A percentile compares a stretch with the other conserved stretches of the same genome.
Conservation (phyloP, 2,888 invertebrate species). For the Dascillus cervinus region DNA sequence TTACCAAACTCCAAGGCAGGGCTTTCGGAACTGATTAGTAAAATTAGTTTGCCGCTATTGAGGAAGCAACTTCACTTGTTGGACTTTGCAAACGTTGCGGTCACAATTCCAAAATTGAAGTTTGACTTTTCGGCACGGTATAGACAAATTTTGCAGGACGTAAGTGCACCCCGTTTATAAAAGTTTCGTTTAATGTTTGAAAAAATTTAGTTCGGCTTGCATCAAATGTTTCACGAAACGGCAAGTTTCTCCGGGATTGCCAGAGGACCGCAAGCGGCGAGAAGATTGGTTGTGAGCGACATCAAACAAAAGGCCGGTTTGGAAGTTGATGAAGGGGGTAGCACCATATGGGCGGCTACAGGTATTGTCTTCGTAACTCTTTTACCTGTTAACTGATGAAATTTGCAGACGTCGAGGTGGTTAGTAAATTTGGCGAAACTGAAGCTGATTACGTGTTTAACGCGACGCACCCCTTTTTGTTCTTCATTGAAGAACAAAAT, state of each 20-base stretch:
- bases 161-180: conserved; percentile 36
- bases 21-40: conserved; percentile 50
- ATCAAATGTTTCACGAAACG: conserved; percentile 61
- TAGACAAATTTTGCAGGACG: conserved; percentile 53
- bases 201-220: conserved; percentile 54
- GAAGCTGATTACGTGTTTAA: conserved; percentile 54
- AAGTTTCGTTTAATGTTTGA: conserved; percentile 1
- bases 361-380: too few relatives aligned
- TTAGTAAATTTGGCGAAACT: conserved; percentile 65
- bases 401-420: conserved; percentile 54
- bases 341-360: conserved; percentile 61
- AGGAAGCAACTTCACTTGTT: conserved; percentile 52
- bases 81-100: conserved; percentile 51
- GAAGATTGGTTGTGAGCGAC: conserved; percentile 51
- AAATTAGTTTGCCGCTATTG: conserved; percentile 49
- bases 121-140: conserved; percentile 62
- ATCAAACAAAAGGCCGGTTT: conserved; percentile 70
- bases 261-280: conserved; percentile 43
- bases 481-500: conserved; percentile 69
- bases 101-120: conserved; percentile 66
- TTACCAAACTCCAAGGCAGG: conserved; percentile 60
- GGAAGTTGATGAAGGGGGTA: conserved; percentile 69
- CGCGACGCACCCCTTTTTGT: conserved; percentile 69
- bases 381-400: conserved; percentile 4
- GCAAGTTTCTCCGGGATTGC: conserved; percentile 65